Percentiles rank a stretch among this genome's conserved stretches.
phyloP scores from a whole-genome alignment of 2,888 invertebrate genomes.

The Drosophila eohydei region DNA sequence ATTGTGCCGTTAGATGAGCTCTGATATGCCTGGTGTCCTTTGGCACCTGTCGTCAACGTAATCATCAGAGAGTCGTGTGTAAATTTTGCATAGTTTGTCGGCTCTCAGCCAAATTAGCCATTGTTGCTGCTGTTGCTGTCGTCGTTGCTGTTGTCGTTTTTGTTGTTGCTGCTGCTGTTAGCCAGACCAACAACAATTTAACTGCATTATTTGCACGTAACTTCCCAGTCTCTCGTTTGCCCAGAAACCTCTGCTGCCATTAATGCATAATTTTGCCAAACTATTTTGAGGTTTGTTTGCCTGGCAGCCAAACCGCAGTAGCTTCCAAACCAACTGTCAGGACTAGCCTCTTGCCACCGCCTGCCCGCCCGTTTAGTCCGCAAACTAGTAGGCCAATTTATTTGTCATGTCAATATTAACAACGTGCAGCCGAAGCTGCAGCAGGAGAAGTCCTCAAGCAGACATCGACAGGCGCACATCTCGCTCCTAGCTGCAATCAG shows the following conservation, averaged over 20 bases:
- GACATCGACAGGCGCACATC: slow-evolving; percentile 33
- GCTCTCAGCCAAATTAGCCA: slow-evolving; percentile 62
- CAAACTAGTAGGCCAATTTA: slow-evolving; percentile 71
- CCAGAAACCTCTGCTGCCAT: slow-evolving; percentile 49
- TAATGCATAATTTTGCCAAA: slow-evolving; percentile 82
- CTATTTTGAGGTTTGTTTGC: slow-evolving; percentile 80
- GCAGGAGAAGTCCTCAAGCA: slow-evolving; percentile 29
- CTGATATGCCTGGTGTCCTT: slow-evolving; percentile 68
- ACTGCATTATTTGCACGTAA: slow-evolving; percentile 78
- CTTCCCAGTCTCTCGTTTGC: neutral
- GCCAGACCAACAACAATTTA: slow-evolving; percentile 61
- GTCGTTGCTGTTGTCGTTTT: slow-evolving; percentile 11
- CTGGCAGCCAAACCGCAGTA: slow-evolving; percentile 66
- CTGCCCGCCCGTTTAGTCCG: slow-evolving; percentile 1
- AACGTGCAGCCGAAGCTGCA: slow-evolving; percentile 47
- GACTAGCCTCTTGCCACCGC: neutral
- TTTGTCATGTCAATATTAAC: slow-evolving; percentile 81
- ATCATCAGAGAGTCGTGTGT: slow-evolving; percentile 59
- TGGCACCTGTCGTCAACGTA: slow-evolving; percentile 78
- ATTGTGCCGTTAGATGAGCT: slow-evolving; percentile 67
- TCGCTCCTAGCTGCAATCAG: neutral
- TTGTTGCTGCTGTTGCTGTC: slow-evolving; percentile 19
- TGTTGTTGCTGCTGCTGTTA: slow-evolving; percentile 26
- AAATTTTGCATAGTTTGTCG: slow-evolving; percentile 66
- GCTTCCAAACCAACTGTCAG: slow-evolving; percentile 41